Evolutionary conservation across 2,888 invertebrate species (phyloP), one percentile per base, ranked within the genome.

Genomic region (Zygothrica quintamaculata): DNA sequence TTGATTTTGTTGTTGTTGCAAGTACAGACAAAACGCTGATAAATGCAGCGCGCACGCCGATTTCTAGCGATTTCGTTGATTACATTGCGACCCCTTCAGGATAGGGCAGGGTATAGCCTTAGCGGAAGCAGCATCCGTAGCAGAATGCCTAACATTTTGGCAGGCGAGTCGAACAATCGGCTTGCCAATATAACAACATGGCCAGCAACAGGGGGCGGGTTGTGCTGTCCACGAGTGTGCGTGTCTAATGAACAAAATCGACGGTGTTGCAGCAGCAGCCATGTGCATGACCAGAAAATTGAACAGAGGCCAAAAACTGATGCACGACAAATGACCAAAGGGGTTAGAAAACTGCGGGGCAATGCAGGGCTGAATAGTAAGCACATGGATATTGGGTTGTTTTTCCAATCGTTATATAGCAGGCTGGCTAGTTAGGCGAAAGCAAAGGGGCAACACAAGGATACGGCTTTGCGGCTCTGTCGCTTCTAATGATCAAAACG

Each of bases 281-380:
- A 80, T 80, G 81, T 81, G 87, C 87, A 86, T 86, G 87, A 84
- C 81, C 87, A 79, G 87, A 81, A 81, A 81, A 81, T 81, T 86
- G 84, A 84, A 75, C 87, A 52, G 59, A 60, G 87, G 64, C 72
- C 85, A 65, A 77, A 75, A 82, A 75, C 76, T 60, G 73, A 73
- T 59, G 60, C 64, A 70, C 73, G 79, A 85, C 86, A 85, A 85
- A 79, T 82, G 79, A 59, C 66, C 86, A 75, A 66, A 50, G 59
- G 18, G 34, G 16, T 47, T 25, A 26, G 16, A 15, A n/a, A n/a
- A n/a, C n/a, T n/a, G n/a, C 22, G 8, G 12, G 8, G 3, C 33
- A 11, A 5, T 1, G 33, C 33, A 8, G 12, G 8, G 3, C 33
- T 3, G 3, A 5, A 9, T 9, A 8, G 37, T 37, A 37, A 3